Conservation (phyloP, 2,113 vertebrate species). For the Nibea coibor region DNA sequence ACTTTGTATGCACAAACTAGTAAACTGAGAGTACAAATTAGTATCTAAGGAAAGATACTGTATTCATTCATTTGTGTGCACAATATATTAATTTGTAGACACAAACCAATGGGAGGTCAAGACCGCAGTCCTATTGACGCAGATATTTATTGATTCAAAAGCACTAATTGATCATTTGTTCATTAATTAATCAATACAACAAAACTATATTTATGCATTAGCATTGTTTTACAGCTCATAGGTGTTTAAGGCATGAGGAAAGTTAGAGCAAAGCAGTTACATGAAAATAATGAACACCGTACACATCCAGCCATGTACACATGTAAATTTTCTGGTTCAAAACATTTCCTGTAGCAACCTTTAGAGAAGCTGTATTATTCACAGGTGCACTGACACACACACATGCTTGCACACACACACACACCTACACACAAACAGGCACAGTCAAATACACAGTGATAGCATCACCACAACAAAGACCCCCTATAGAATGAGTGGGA, state of each 20-base stretch:
- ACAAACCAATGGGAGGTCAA: too few species aligned
- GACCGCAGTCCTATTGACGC: too few species aligned
- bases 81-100: background rate
- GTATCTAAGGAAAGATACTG: background rate
- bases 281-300: background rate
- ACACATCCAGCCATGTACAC: slow-evolving; percentile 7
- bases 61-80: background rate
- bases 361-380: slow-evolving; percentile 42
- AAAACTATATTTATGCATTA: background rate
- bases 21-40: background rate
- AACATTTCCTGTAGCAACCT: slow-evolving; percentile 46
- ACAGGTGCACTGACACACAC: slow-evolving; percentile 54
- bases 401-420: slow-evolving; percentile 25
- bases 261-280: background rate
- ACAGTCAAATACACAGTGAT: slow-evolving; percentile 22
- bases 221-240: background rate
- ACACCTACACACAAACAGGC: slow-evolving; percentile 22
- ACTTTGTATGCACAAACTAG: too few species aligned
- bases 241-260: slow-evolving; percentile 9
- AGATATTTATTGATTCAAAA: background rate
- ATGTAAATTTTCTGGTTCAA: slow-evolving; percentile 24
- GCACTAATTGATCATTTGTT: background rate
- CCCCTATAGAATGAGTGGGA: slow-evolving; percentile 21
- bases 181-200: background rate
- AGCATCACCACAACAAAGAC: slow-evolving; percentile 17